Base-by-base conservation (phyloP, 2,113 vertebrate species). In the Erythrocercus mccallii region DNA sequence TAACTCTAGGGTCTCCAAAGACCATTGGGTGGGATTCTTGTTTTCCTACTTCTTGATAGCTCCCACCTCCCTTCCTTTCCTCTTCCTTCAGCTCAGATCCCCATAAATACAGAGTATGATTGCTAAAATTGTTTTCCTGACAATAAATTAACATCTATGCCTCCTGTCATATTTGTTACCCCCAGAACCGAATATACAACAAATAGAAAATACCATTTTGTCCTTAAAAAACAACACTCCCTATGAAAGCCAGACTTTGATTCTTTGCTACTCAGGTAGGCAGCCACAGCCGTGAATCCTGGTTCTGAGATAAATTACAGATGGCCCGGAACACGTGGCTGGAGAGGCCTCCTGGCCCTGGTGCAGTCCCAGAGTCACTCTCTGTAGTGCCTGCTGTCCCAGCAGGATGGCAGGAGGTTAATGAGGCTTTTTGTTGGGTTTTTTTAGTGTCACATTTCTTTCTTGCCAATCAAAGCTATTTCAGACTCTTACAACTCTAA, bases 331-430 rank as follows among this genome's bases (percentile, higher is more conserved):
- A 4, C 4, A 2, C 0, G 10, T 47, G 74, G 4, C 53, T 54
- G 48, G 53, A 80, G 72, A 17, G 42, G 25, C 15, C 22, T 31
- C 12, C 78, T 64, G 19, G 25, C 6, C 22, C 54, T 60, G 69
- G 0, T 62, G 58, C 47, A 38, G 12, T 20, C 28, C 47, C 38
- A 44, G 31, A 21, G 21, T 48, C 3, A 1, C 19, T 51, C 40
- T 71, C 44, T 40, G 25, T 1, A 21, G 30, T 2, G 5, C 45
- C 5, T 0, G 0, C 9, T 19, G 5, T 47, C 40, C 50, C 14
- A 56, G 47, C 31, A 50, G 38, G 24, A 54, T 24, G 65, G 19
- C 22, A 45, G 25, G 16, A 7, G 15, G 6, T 21, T 50, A 27
- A 10, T 53, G 15, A 3, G 3, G 11, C 1, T 8, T 50, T 33